Base-by-base conservation (phyloP, 2,888 invertebrate genomes). In the Dryococelus australis region DNA sequence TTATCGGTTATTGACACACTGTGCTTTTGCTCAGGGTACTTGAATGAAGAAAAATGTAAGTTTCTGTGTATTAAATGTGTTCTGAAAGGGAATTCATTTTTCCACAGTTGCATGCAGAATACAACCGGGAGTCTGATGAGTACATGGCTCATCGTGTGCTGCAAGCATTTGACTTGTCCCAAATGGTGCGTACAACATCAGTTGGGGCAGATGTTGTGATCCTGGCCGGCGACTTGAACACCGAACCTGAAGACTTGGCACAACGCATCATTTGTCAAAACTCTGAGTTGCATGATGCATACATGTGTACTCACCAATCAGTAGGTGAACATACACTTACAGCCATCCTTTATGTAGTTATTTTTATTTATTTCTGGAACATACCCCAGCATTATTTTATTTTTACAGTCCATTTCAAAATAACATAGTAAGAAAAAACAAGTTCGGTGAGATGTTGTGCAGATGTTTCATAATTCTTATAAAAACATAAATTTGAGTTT, bases 131-230 rank as follows among this genome's bases (percentile, higher is more conserved):
- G 88, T 94, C 95, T 91, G 99, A 99, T 91, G 97, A 97, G 90
- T 99, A 99, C 92, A 94, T 96, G 90, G 97, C 98, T 80, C 99
- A 99, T 92, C 94, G 99, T 90, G 95, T 98, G 12, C 94, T 97
- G 86, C 99, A 99, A 93, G 98, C 99, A 0, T 98, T 97, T 91
- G 98, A 99, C 91, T 96, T 98, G 87, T 97, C 98, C 88, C 98
- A 99, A 93, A 98, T 99, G 92, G 96, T 99, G 87, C 96, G 96
- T 90, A 94, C 97, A 90, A 99, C 98, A 0, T 95, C 96, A 84
- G 94, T 94, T 20, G 94, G 94, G 87, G 96, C 96, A 0, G 98
- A 99, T 92, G 93, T 98, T 43, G 95, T 96, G 86, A 95, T 99
- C 90, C 93, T 99, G 87, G 98, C 97, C 35, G 99, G 99, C 2